These are phyloP conservation scores for Leptestheria dahalacensis DNA, from an alignment of 1,140 invertebrate genomes.

Conservation along the genomic window DNA sequence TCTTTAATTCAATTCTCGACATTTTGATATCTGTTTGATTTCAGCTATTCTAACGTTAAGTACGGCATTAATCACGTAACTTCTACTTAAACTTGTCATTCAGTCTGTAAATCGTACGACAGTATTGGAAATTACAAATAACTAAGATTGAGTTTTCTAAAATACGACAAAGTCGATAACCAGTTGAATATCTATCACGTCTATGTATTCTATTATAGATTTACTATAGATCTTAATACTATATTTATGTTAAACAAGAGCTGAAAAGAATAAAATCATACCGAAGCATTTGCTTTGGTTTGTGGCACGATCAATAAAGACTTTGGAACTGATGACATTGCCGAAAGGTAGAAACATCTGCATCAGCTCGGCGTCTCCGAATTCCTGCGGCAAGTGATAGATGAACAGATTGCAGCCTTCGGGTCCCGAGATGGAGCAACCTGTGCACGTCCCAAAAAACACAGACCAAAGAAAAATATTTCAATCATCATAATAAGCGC, in stretches of 20 bases:
- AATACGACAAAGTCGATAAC: too few relatives aligned
- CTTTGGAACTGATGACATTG: constrained; percentile 98
- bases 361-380: constrained; percentile 94
- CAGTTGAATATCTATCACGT: too few relatives aligned
- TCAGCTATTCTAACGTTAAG: too few relatives aligned
- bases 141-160: too few relatives aligned
- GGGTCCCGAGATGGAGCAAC: constrained; percentile 86
- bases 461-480: neutral
- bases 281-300: constrained; percentile 99
- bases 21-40: too few relatives aligned
- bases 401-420: constrained; percentile 99
- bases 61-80: too few relatives aligned
- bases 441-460: constrained; percentile 28
- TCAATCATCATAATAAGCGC: too few relatives aligned
- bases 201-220: neutral
- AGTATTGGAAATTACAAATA: too few relatives aligned
- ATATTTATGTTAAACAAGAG: neutral
- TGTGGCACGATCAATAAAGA: constrained; percentile 97
- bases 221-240: too few relatives aligned
- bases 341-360: constrained; percentile 99
- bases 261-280: constrained; percentile 40
- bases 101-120: too few relatives aligned
- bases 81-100: too few relatives aligned
- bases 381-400: constrained; percentile 98
- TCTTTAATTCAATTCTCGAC: too few relatives aligned